These are phyloP conservation scores for Eilema griseolum DNA, from an alignment of 2,888 invertebrate species.

Conservation along the genomic window DNA sequence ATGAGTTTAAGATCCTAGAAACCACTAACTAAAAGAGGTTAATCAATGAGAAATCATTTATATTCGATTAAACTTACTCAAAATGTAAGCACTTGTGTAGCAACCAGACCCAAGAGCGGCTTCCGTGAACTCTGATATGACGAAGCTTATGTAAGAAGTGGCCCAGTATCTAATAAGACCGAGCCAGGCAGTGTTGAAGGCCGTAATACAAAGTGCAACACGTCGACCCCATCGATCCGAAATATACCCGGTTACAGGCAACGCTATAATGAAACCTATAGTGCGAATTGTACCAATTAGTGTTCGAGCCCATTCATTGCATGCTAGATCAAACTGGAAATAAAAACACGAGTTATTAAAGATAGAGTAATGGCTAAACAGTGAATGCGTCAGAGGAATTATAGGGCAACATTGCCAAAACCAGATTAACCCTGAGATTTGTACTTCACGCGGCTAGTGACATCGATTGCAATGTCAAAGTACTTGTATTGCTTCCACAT, in stretches of 20 bases:
- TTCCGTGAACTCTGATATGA: slow-evolving; percentile 90
- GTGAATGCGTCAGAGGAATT: too few relatives aligned
- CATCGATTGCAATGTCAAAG: too few relatives aligned
- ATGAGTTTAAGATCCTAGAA: background rate
- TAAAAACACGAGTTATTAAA: background rate
- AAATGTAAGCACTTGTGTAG: slow-evolving; percentile 90
- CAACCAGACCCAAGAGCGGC: slow-evolving; percentile 89
- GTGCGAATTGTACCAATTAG: slow-evolving; percentile 91
- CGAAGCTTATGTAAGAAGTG: slow-evolving; percentile 88
- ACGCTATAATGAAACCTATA: slow-evolving; percentile 88
- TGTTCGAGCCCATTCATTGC: slow-evolving; percentile 90
- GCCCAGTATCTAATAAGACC: slow-evolving; percentile 88
- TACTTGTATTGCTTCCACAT: too few relatives aligned
- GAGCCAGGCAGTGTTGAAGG: slow-evolving; percentile 86
- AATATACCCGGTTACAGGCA: slow-evolving; percentile 89
- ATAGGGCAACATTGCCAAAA: too few relatives aligned
- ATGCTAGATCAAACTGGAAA: slow-evolving; percentile 87
- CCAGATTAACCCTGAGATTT: too few relatives aligned
- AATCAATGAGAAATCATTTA: background rate
- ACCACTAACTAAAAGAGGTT: background rate
- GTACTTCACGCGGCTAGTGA: too few relatives aligned
- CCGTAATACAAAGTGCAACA: slow-evolving; percentile 84
- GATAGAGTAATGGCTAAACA: background rate
- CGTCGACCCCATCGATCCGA: slow-evolving; percentile 91
- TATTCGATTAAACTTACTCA: slow-evolving; percentile 79